Evolutionary conservation across 1,140 invertebrate genomes (phyloP).

Genomic region (Triops longicaudatus): DNA sequence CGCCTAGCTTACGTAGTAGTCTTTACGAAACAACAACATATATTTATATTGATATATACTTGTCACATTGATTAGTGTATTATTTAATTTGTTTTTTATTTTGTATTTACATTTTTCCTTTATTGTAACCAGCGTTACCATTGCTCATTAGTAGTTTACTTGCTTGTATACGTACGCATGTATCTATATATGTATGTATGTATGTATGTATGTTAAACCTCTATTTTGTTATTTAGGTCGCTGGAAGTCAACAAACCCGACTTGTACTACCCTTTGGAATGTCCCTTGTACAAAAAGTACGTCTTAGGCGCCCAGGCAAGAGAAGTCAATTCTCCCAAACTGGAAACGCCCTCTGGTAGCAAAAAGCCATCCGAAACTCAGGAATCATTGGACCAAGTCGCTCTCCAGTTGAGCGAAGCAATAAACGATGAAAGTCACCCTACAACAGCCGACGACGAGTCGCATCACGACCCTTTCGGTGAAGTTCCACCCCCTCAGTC

Average conservation of each 20-base stretch:
- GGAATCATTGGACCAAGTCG: not conserved
- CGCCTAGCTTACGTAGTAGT: no score
- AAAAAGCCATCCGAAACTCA: not conserved
- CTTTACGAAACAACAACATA: no score
- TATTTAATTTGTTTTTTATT: no score
- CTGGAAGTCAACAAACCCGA: not conserved
- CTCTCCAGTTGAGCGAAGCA: not conserved
- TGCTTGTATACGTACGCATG: no score
- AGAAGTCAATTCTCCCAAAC: not conserved
- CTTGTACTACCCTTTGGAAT: constrained; percentile 24
- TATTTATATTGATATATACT: no score
- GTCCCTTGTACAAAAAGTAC: constrained; percentile 26
- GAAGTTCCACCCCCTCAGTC: not conserved
- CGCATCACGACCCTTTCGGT: not conserved
- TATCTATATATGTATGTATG: no score
- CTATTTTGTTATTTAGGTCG: not conserved
- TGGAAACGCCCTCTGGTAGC: not conserved
- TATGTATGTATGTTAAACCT: no score
- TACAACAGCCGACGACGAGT: not conserved
- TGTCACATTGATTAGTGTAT: no score
- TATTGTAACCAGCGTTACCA: no score
- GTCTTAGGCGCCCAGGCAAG: not conserved
- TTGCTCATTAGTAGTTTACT: no score
- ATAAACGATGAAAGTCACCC: not conserved
- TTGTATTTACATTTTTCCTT: no score